Evolutionary conservation across 2,113 vertebrate species (phyloP).

Genomic region (Tachuris rubrigastra): DNA sequence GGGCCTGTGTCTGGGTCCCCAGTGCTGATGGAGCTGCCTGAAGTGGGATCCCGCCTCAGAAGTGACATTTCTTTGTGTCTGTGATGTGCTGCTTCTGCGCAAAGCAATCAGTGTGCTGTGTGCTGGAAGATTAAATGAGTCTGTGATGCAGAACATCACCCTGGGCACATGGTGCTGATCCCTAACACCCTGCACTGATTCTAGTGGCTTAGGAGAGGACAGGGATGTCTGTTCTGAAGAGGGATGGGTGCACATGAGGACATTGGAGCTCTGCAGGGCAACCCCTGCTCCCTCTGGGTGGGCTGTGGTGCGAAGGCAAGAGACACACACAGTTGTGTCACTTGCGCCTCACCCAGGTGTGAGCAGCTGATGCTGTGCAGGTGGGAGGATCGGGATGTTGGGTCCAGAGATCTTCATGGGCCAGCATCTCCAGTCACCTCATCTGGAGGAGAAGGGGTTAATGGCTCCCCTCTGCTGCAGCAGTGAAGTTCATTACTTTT

Average conservation of each 20-base stretch:
- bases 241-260: rapidly evolving
- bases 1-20: rapidly evolving
- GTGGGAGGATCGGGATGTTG: rapidly evolving
- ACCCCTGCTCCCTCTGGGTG: not conserved
- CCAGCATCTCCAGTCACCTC: not conserved
- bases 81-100: not conserved
- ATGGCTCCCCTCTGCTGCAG: not conserved
- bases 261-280: rapidly evolving
- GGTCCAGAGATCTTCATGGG: not conserved
- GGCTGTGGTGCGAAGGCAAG: rapidly evolving
- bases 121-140: not conserved
- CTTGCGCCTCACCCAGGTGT: rapidly evolving
- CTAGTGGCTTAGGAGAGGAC: not conserved
- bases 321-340: rapidly evolving
- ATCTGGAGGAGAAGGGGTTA: not conserved
- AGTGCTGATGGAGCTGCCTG: not conserved
- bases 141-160: rapidly evolving
- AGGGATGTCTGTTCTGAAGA: not conserved
- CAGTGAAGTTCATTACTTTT: conserved; percentile 50
- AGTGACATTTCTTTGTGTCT: not conserved
- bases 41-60: not conserved
- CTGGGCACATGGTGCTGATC: rapidly evolving
- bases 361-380: rapidly evolving
- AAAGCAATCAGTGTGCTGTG: not conserved
- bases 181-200: not conserved